Evolutionary conservation across 1,140 invertebrate genomes (phyloP).

Genomic region (Saccostrea cuccullata): DNA sequence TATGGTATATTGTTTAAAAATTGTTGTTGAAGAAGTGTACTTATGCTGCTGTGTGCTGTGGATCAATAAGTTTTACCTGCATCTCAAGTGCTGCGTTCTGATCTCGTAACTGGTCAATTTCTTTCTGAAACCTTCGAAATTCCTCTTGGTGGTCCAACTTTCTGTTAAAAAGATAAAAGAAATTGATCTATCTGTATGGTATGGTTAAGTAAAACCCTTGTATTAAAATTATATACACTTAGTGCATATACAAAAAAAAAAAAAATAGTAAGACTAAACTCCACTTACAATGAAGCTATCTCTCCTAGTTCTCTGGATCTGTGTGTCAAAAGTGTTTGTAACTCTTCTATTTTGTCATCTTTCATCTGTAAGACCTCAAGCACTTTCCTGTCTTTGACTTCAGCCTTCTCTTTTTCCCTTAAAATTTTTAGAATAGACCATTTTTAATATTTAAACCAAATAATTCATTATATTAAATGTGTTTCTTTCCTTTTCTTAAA

Average conservation of each 20-base stretch:
- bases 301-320: slow-evolving; percentile 69
- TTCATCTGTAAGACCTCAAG: slow-evolving; percentile 76
- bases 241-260: too few species aligned
- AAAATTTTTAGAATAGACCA: slow-evolving; percentile 27
- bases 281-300: slow-evolving; percentile 52
- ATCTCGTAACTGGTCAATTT: slow-evolving; percentile 64
- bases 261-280: background rate
- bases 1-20: too few species aligned
- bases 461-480: background rate
- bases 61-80: slow-evolving; percentile 60
- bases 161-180: slow-evolving; percentile 53
- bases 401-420: slow-evolving; percentile 77
- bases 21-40: too few species aligned
- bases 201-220: background rate
- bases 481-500: background rate
- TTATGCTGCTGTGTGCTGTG: too few species aligned
- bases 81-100: slow-evolving; percentile 63
- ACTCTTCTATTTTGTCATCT: slow-evolving; percentile 76
- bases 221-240: background rate
- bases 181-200: background rate
- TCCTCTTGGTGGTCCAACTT: slow-evolving; percentile 68
- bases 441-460: background rate
- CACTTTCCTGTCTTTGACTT: slow-evolving; percentile 75
- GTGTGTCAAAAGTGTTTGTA: slow-evolving; percentile 68
- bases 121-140: slow-evolving; percentile 59